Percentiles rank a stretch among this genome's conserved stretches.
phyloP scores from a whole-genome alignment of 2,113 vertebrate species.

The Onychorhynchus coronatus region DNA sequence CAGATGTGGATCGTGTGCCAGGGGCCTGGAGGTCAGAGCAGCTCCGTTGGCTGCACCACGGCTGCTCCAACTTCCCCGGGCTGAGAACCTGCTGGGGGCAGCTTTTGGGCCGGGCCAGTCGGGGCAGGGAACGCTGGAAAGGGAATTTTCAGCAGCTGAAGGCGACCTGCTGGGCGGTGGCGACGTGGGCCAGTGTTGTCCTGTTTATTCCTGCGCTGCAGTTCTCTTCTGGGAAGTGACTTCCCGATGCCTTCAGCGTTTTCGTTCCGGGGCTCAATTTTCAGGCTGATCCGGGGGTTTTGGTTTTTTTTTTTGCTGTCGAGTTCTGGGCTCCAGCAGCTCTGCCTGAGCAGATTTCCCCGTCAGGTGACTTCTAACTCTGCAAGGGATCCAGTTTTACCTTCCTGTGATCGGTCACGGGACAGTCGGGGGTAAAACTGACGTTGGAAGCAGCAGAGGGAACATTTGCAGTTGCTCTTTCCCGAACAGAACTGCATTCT shows the following conservation, averaged over 20 bases:
- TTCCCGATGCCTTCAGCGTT: neutral
- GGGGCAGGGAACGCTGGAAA: too few relatives aligned
- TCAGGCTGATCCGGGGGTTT: neutral
- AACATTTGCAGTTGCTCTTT: neutral
- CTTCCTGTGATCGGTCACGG: neutral
- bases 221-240: neutral
- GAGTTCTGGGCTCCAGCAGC: neutral
- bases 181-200: neutral
- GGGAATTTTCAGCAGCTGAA: neutral
- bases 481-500: constrained; percentile 37
- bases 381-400: fast-evolving
- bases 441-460: neutral
- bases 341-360: neutral
- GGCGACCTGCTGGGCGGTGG: neutral
- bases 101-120: neutral
- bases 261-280: neutral
- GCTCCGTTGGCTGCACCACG: neutral
- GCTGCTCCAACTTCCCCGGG: fast-evolving
- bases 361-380: neutral
- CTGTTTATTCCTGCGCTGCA: neutral
- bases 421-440: neutral
- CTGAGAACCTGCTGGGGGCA: neutral
- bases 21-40: neutral
- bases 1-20: neutral
- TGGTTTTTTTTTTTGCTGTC: neutral